Base-by-base conservation (phyloP, 2,888 invertebrate genomes). In the Coleophora flavipennella region DNA sequence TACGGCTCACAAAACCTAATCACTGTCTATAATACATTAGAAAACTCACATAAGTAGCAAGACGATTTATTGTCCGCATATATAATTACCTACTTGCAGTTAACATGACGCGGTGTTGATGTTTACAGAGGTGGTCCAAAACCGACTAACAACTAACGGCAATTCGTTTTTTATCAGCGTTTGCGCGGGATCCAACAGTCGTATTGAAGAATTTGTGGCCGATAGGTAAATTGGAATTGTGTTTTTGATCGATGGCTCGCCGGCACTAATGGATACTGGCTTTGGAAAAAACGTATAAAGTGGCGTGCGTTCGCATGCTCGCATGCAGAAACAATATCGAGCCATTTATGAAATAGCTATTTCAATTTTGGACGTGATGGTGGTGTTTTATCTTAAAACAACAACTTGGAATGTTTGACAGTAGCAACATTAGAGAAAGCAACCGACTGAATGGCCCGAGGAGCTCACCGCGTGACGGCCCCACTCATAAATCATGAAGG, bases 141-240 rank as follows among this genome's bases (percentile, higher is more conserved):
- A 51, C 52, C 32, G 27, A 33, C 33, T 26, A 39, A 35, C 35
- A 31, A 42, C 45, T 35, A 38, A 44, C 44, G 44, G 49, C 61
- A 59, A 61, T 68, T 59, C 66, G 62, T 67, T 69, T 72, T 71
- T 70, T 74, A 70, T 71, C 71, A 67, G 50, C 68, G 62, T 62
- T 59, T 59, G 59, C 46, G 50, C 53, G 52, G 48, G 58, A 62
- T 58, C 57, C 63, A 67, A 59, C 68, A 69, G 68, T 68, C 66
- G 69, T 68, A 72, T 72, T 74, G 72, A 77, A 72, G 79, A 75
- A 79, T 79, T 78, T 78, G 79, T 78, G 77, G 77, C 64, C 63
- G 71, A 67, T 65, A 71, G 78, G 80, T 78, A 79, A 81, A 80
- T 79, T 81, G 80, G 74, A 72, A 75, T 73, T 66, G 77, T 67